Conservation (phyloP, 92 coral and sea anemone genomes). For the Zoanthus sociatus region DNA sequence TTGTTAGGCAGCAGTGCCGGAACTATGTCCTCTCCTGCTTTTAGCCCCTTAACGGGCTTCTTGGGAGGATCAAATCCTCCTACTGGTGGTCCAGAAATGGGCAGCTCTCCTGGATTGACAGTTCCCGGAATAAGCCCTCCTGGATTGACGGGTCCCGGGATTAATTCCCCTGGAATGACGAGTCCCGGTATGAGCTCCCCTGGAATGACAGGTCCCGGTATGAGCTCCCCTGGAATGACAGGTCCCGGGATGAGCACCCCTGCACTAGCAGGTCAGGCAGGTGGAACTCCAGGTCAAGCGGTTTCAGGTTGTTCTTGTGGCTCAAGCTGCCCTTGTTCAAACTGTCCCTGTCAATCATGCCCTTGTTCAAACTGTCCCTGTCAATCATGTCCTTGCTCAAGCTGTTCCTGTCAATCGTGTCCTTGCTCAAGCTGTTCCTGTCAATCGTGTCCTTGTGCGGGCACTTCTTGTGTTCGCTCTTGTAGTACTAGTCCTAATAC, state of each 20-base stretch:
- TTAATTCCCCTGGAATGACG: constrained; percentile 19
- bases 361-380: constrained; percentile 4
- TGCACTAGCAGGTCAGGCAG: background rate
- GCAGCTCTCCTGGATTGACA: background rate
- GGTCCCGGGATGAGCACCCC: background rate
- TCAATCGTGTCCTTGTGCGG: background rate
- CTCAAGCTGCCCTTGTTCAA: background rate
- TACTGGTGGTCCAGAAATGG: background rate
- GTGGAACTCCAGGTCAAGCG: background rate
- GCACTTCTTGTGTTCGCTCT: constrained; percentile 12
- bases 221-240: constrained; percentile 8
- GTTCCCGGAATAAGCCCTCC: background rate
- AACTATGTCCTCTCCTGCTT: constrained; percentile 25
- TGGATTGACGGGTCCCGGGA: background rate
- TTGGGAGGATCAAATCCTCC: background rate
- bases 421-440: constrained; percentile 16
- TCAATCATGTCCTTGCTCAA: background rate
- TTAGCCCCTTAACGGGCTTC: constrained; percentile 4
- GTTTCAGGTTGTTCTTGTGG: constrained; percentile 7
- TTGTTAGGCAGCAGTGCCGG: background rate
- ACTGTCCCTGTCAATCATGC: background rate
- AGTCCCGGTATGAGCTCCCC: constrained; percentile 29
- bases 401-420: constrained; percentile 1
- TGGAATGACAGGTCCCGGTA: background rate
- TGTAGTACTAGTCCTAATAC: constrained; percentile 31